Percentiles rank a stretch among this genome's conserved stretches.
Evolutionary conservation across 37 sponge, comb jelly and placozoan species (phyloP).

Genomic region (Ianthella basta): DNA sequence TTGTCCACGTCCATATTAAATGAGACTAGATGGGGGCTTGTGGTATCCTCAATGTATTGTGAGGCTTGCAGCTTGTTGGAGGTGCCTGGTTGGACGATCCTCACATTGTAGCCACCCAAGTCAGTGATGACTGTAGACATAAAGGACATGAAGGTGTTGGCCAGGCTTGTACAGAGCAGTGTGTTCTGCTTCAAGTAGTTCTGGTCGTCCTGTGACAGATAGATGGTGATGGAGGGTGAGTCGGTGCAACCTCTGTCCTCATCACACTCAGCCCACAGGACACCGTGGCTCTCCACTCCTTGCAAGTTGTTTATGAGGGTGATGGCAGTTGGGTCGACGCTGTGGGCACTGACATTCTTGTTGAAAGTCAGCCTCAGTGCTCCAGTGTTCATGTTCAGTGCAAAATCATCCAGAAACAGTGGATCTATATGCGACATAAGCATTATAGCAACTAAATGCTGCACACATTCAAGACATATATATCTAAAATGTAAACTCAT

Average conservation of each 20-base stretch:
- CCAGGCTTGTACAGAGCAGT: not conserved
- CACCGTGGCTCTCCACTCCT: not conserved
- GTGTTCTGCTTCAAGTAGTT: constrained; percentile 6
- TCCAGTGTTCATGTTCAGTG: not conserved
- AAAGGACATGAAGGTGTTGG: not conserved
- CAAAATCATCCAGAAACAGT: constrained; percentile 12
- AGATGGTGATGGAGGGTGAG: not conserved
- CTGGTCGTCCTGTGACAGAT: constrained; percentile 16
- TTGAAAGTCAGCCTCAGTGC: not conserved
- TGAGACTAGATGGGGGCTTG: not conserved
- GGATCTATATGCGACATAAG: too few species aligned
- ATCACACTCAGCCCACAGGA: not conserved
- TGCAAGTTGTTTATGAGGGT: not conserved
- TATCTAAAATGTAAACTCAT: too few species aligned
- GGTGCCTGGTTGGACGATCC: not conserved
- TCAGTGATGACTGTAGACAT: not conserved
- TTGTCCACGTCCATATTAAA: not conserved
- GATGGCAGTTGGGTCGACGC: not conserved
- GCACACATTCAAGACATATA: too few species aligned
- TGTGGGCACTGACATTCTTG: constrained; percentile 15
- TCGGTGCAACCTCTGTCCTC: not conserved
- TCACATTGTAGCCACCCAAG: constrained; percentile 7
- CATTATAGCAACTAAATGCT: too few species aligned
- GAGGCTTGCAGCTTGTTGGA: not conserved
- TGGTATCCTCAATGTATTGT: not conserved